Percentiles rank a stretch among this genome's conserved stretches.
These are phyloP conservation scores for Scomber japonicus DNA, from an alignment of 2,113 vertebrate genomes.

Conservation along the genomic window DNA sequence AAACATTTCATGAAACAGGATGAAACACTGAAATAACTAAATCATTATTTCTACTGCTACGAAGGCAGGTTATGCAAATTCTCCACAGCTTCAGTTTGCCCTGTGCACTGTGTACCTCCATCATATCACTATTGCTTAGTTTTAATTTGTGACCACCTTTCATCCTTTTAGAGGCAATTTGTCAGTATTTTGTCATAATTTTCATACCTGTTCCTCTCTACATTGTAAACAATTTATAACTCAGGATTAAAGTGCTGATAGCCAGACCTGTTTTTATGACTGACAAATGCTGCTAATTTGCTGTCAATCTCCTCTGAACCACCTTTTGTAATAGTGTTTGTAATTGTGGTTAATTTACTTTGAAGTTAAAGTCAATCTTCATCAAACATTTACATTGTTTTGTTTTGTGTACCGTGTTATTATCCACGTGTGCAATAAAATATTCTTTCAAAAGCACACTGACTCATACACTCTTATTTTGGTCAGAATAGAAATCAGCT, in stretches of 20 bases:
- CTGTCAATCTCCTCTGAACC: neutral
- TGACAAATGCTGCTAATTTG: neutral
- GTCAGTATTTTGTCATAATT: neutral
- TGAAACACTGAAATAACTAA: too few relatives aligned
- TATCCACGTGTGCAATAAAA: neutral
- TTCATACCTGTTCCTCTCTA: constrained; percentile 12
- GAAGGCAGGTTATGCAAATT: too few relatives aligned
- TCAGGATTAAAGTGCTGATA: neutral
- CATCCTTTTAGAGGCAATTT: neutral
- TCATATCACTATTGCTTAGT: neutral
- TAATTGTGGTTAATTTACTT: constrained; percentile 11
- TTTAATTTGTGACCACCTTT: neutral
- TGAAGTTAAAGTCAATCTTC: neutral
- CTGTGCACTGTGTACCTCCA: too few relatives aligned
- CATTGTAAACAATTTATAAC: constrained; percentile 12
- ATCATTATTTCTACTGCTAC: too few relatives aligned
- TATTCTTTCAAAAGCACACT: neutral
- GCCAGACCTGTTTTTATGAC: neutral
- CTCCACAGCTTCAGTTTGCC: too few relatives aligned
- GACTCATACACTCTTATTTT: neutral
- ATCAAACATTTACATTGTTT: neutral
- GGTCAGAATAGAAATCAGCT: neutral
- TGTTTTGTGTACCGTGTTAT: neutral
- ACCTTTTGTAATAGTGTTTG: constrained; percentile 12
- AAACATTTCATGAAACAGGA: too few relatives aligned